Conservation (phyloP, 2,113 vertebrate species). For the Corapipo altera region DNA sequence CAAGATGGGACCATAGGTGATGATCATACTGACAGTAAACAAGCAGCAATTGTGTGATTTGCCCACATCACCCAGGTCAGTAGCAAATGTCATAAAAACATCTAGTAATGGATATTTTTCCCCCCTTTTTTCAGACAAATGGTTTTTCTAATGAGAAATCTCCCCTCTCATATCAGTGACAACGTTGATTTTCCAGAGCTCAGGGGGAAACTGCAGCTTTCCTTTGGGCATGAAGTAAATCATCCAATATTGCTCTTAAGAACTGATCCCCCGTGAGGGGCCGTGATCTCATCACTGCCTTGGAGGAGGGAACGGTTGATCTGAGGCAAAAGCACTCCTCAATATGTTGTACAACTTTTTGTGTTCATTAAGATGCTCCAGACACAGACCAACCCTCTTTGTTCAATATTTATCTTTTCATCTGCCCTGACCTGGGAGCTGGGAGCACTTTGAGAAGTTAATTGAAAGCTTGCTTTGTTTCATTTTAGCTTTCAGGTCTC, state of each 20-base stretch:
- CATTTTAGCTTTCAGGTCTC: conserved; percentile 32
- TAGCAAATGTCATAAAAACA: neutral
- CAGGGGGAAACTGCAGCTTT: neutral
- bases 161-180: neutral
- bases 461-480: conserved; percentile 52
- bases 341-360: neutral
- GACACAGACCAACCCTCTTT: conserved; percentile 16
- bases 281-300: neutral
- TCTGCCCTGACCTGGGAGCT: conserved; percentile 50
- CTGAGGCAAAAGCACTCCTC: neutral
- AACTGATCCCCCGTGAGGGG: neutral
- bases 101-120: neutral
- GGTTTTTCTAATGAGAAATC: neutral
- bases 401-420: conserved; percentile 61
- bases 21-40: neutral
- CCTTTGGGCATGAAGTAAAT: neutral
- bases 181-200: neutral
- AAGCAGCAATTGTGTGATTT: neutral
- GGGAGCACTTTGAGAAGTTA: conserved; percentile 39
- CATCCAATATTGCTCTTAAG: neutral
- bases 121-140: neutral
- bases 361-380: conserved; percentile 51
- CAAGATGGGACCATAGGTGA: neutral
- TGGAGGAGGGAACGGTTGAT: neutral
- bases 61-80: neutral